These are phyloP conservation scores for Antitype chi DNA, from an alignment of 2,888 invertebrate species.

Conservation along the genomic window DNA sequence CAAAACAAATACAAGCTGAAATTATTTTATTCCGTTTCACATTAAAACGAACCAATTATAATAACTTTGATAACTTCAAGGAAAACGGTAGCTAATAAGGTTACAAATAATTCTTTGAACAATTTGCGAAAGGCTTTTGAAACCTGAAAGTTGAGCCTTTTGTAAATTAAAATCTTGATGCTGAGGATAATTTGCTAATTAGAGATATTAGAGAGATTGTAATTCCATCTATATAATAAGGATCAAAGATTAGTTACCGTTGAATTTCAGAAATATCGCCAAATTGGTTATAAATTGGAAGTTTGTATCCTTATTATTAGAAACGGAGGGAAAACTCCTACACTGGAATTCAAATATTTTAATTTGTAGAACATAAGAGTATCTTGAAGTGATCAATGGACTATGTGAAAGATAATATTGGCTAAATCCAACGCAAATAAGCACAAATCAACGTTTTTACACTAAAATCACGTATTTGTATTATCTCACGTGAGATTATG, in stretches of 20 bases:
- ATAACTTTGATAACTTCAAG: conserved; percentile 48
- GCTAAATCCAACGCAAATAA: too few species aligned
- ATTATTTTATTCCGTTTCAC: conserved; percentile 46
- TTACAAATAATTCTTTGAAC: conserved; percentile 16
- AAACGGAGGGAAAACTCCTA: background rate
- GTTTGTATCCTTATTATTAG: background rate
- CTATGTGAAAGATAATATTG: background rate
- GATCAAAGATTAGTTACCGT: background rate
- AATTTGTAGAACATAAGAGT: background rate
- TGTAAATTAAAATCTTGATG: background rate
- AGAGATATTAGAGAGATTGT: background rate
- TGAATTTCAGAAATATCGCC: background rate
- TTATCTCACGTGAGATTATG: too few species aligned
- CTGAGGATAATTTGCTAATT: conserved; percentile 3
- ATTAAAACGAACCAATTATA: conserved; percentile 51
- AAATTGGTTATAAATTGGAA: background rate
- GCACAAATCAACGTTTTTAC: too few species aligned
- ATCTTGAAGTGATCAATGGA: background rate
- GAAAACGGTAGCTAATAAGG: conserved; percentile 22
- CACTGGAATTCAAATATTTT: too few species aligned
- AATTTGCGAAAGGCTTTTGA: background rate
- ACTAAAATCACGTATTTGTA: too few species aligned
- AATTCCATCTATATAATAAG: background rate
- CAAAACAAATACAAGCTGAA: conserved; percentile 29
- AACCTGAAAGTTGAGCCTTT: conserved; percentile 8